phyloP scores from a whole-genome alignment of 2,797 vertebrate genomes.

The Garrulus glandarius region DNA sequence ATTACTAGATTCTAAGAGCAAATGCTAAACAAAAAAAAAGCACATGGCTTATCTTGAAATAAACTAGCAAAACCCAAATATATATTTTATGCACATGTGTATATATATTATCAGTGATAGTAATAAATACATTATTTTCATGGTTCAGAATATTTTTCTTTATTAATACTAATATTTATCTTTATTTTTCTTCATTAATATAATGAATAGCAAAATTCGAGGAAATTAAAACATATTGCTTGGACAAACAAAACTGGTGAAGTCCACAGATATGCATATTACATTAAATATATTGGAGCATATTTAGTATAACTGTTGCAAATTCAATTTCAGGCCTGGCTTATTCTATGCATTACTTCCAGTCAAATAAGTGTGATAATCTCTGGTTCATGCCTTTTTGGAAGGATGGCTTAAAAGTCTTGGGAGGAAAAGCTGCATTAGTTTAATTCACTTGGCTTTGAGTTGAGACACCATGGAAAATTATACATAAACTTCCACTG shows the following conservation, averaged over 20 bases:
- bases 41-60: neutral
- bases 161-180: neutral
- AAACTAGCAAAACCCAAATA: neutral
- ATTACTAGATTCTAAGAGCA: neutral
- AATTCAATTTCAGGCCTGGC: neutral
- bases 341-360: neutral
- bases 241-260: neutral
- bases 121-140: neutral
- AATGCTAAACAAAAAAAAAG: neutral
- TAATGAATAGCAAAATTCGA: neutral
- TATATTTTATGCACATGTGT: neutral
- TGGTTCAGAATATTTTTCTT: neutral
- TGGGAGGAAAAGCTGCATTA: neutral
- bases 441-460: neutral
- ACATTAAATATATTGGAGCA: neutral
- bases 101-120: neutral
- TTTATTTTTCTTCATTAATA: neutral
- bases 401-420: neutral
- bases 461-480: neutral
- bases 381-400: neutral
- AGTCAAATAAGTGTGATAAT: neutral
- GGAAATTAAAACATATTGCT: neutral
- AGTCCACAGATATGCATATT: neutral
- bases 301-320: neutral
- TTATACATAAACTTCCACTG: neutral